Evolutionary conservation across 2,113 vertebrate genomes (phyloP), one percentile per base, ranked within the genome.

Genomic region (Aepyceros melampus): DNA sequence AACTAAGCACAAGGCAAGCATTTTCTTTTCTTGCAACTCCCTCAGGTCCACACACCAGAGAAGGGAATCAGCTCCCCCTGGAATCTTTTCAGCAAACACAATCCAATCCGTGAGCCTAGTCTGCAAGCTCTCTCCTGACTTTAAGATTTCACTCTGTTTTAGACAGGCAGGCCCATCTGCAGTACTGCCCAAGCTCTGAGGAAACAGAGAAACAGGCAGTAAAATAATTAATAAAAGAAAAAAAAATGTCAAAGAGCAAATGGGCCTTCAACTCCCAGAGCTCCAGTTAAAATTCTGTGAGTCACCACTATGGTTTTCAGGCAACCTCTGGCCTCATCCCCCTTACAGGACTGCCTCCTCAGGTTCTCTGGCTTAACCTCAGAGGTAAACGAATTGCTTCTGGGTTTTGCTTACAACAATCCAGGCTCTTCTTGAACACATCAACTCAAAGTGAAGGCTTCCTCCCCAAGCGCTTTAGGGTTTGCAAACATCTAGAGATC

Each of bases 161-260:
- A 64, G 31, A 13, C 43, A 93, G n/a, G 27, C 58, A 96, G 91
- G 60, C 76, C 51, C 33, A 76, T 94, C 97, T 96, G 84, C 89
- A 91, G 92, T n/a, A 47, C 85, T 71, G 31, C 49, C 79, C 17
- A 31, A 29, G 60, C 58, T 95, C 55, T 11, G 31, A 87, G 47
- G 6, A 36, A 89, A 89, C 17, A 94, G 36, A 88, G 16, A 87
- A 91, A n/a, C 55, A 93, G 71, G 40, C 58, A 89, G 45, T 10
- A 56, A 89, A 84, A 93, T 58, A 40, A 84, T 82, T 56, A 4
- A 7, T 43, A 76, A 76, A 27, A 76, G 10, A 40, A 40, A 71
- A 62, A 58, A 40, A 92, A 78, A 45, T 45, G 40, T 36, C 71
- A 74, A 85, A 85, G 9, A 33, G n/a, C 51, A 62, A 94, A 81